These are phyloP conservation scores for Acanthopagrus latus DNA, from an alignment of 2,797 vertebrate species.

Conservation along the genomic window DNA sequence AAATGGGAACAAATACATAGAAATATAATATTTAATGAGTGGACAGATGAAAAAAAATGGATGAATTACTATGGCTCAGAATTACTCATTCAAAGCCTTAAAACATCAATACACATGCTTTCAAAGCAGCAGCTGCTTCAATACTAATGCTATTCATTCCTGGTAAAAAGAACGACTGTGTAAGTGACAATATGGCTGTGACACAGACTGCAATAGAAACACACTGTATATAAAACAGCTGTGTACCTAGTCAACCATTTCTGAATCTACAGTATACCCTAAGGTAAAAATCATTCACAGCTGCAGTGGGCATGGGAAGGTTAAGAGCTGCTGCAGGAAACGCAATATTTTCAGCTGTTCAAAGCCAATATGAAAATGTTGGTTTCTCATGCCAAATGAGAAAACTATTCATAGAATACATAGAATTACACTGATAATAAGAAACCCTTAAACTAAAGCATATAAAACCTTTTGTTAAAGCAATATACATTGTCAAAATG, in stretches of 20 bases:
- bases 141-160: slow-evolving; percentile 53
- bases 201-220: slow-evolving; percentile 44
- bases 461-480: background rate
- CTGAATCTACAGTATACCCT: slow-evolving; percentile 36
- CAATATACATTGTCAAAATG: slow-evolving; percentile 3
- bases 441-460: background rate
- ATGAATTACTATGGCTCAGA: slow-evolving; percentile 50
- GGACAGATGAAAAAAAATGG: slow-evolving; percentile 33
- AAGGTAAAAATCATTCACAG: slow-evolving; percentile 34
- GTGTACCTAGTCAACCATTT: slow-evolving; percentile 40
- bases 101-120: slow-evolving; percentile 52
- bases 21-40: slow-evolving; percentile 61
- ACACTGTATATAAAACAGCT: slow-evolving; percentile 41
- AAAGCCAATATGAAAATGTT: background rate
- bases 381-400: background rate
- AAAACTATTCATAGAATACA: no score
- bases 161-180: slow-evolving; percentile 44
- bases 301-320: slow-evolving; percentile 44
- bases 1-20: slow-evolving; percentile 56
- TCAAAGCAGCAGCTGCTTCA: slow-evolving; percentile 71
- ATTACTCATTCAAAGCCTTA: slow-evolving; percentile 52
- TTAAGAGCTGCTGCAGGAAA: slow-evolving; percentile 41
- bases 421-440: background rate
- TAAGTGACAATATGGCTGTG: slow-evolving; percentile 56
- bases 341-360: slow-evolving; percentile 22